Percentiles rank a stretch among this genome's conserved stretches.
Conservation (phyloP, 2,797 vertebrate genomes). For the Arnoldichthys spilopterus region DNA sequence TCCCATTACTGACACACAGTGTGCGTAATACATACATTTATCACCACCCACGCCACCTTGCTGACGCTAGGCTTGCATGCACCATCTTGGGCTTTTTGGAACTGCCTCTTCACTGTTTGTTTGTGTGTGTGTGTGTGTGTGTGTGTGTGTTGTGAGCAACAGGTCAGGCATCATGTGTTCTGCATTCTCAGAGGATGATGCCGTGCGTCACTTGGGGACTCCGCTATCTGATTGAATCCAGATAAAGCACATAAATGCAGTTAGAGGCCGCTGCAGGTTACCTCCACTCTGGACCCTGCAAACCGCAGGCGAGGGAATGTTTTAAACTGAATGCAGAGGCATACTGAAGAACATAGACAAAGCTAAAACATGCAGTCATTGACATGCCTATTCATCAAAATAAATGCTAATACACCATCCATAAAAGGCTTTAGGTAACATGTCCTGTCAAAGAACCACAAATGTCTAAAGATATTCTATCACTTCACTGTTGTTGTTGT, state of each 20-base stretch:
- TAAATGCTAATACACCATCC: not conserved
- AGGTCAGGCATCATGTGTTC: constrained; percentile 23
- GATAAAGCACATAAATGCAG: constrained; percentile 25
- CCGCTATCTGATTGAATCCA: constrained; percentile 35
- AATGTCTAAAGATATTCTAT: not conserved
- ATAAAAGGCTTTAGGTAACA: constrained; percentile 7
- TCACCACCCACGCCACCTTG: constrained; percentile 62
- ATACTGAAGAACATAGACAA: constrained; percentile 4
- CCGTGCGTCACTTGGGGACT: constrained; percentile 20
- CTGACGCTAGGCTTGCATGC: constrained; percentile 59
- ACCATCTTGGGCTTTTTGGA: constrained; percentile 54
- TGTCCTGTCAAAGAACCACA: not conserved
- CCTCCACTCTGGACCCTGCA: constrained; percentile 6
- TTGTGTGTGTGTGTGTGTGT: constrained; percentile 21
- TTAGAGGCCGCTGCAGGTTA: constrained; percentile 24
- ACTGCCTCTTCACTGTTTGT: constrained; percentile 41
- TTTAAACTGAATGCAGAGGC: constrained; percentile 14
- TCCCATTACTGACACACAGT: constrained; percentile 34
- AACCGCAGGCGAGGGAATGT: constrained; percentile 14
- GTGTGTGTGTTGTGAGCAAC: constrained; percentile 27
- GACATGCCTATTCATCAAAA: constrained; percentile 24
- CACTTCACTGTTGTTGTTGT: not conserved
- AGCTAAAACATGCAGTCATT: constrained; percentile 27
- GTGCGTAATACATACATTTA: constrained; percentile 56
- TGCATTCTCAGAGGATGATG: constrained; percentile 26